These are phyloP conservation scores for Neomorphus geoffroyi DNA, from an alignment of 2,797 vertebrate species.

Conservation along the genomic window DNA sequence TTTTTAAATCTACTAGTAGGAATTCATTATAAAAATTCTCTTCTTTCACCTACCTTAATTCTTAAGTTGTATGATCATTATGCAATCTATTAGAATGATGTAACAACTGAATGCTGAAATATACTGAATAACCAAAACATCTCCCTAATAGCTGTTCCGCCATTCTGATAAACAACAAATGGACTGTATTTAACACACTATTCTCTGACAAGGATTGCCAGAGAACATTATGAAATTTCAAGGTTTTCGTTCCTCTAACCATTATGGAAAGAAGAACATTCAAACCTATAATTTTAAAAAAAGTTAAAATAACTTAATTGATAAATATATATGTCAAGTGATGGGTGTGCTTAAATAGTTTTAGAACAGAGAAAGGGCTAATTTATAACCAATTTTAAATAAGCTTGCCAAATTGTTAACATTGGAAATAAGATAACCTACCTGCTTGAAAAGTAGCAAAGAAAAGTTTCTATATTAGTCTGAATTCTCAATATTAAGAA, in stretches of 20 bases:
- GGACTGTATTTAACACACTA: neutral
- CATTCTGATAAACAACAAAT: neutral
- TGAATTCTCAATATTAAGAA: neutral
- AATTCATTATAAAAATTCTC: neutral
- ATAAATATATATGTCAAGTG: neutral
- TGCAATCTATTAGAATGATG: neutral
- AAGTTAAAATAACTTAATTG: neutral
- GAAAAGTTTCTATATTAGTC: neutral
- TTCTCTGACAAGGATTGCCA: neutral
- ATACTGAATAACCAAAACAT: neutral
- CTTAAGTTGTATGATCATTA: neutral
- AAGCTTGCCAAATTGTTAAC: neutral
- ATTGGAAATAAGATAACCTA: neutral
- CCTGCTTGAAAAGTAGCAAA: neutral
- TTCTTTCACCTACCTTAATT: neutral
- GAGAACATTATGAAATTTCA: neutral
- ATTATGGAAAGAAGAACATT: neutral
- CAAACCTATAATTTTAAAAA: neutral
- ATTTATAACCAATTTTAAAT: neutral
- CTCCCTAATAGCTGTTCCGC: neutral
- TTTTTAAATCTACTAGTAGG: neutral
- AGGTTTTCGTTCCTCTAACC: neutral
- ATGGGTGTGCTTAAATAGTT: neutral
- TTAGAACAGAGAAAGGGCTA: neutral
- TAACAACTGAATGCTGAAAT: neutral